Base-by-base conservation (phyloP, 1,140 invertebrate species). In the Psilanteris sp. region DNA sequence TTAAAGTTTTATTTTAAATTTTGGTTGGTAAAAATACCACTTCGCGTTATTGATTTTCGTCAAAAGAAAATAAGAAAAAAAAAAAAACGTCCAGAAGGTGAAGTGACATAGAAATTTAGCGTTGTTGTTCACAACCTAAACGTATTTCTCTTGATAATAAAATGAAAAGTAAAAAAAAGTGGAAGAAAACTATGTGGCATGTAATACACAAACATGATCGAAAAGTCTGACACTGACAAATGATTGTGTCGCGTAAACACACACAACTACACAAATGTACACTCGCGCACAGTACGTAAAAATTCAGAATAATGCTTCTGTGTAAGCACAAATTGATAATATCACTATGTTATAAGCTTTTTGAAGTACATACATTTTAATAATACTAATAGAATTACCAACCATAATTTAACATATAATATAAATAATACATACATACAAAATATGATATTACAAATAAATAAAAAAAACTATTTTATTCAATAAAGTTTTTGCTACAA, bases 401-500 rank as follows among this genome's bases (percentile, higher is more conserved):
- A 77, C 43, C 27, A 75, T 48, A 79, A 73, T 43, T 64, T 52
- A 74, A 75, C 50, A 54, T 61, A 78, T 77, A 75, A 70, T 73
- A 75, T 79, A 68, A 78, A 74, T 61, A 74, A 68, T 77, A 64
- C 72, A 80, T 79, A 79, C 80, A 83, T 82, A 79, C 68, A 77
- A 84, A 77, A 44, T 77, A 81, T 74, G 70, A 78, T 81, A 79
- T 70, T 77, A 82, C 76, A 80, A 76, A 79, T 44, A 66, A 77
- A 81, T 75, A 79, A 67, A 73, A 83, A 76, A 75, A 85, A n/a
- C 84, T 87, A 87, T 86, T 86, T 86, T 86, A 87, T 82, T 79
- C 84, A 85, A 83, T 77, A 82, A 85, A 85, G 82, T 87, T 87
- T 87, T 87, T 87, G 83, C 85, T 87, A 87, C 84, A 84, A 85